Conservation (phyloP, 2,888 invertebrate species). For the Amblyteles armatorius region DNA sequence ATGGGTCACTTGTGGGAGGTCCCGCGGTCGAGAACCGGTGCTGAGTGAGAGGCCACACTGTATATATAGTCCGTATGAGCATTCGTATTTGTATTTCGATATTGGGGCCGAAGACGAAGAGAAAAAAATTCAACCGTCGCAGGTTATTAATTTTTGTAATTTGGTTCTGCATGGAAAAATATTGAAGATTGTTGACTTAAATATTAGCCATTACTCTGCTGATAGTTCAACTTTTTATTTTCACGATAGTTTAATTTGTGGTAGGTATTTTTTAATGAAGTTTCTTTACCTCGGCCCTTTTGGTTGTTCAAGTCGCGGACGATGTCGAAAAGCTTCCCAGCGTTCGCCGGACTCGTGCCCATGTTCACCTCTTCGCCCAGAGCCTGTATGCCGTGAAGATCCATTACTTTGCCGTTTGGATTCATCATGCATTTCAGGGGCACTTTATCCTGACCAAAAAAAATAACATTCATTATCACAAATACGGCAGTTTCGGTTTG, state of each 20-base stretch:
- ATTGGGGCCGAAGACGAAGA: background rate
- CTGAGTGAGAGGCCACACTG: background rate
- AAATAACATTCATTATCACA: background rate
- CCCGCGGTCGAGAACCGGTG: background rate
- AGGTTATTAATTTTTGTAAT: too few relatives aligned
- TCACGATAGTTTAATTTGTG: background rate
- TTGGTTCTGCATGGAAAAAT: too few relatives aligned
- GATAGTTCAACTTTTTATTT: background rate
- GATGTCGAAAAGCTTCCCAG: slow-evolving; percentile 91
- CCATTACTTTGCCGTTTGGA: slow-evolving; percentile 90
- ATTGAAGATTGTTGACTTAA: too few relatives aligned
- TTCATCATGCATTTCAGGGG: slow-evolving; percentile 91
- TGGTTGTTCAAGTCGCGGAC: slow-evolving; percentile 92
- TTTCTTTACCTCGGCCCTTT: slow-evolving; percentile 90
- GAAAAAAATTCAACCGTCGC: background rate
- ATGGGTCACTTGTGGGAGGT: slow-evolving; percentile 7
- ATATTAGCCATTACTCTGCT: too few relatives aligned
- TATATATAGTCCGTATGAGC: background rate
- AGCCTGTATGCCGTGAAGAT: slow-evolving; percentile 88
- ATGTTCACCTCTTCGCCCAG: slow-evolving; percentile 87
- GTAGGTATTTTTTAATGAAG: background rate
- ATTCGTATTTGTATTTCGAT: background rate
- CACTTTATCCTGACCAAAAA: slow-evolving; percentile 83
- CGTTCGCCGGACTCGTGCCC: slow-evolving; percentile 88
- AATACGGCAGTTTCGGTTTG: too few relatives aligned